These are phyloP conservation scores for Trissonchulus latispiculum DNA, from an alignment of 2,888 invertebrate genomes.

Conservation along the genomic window DNA sequence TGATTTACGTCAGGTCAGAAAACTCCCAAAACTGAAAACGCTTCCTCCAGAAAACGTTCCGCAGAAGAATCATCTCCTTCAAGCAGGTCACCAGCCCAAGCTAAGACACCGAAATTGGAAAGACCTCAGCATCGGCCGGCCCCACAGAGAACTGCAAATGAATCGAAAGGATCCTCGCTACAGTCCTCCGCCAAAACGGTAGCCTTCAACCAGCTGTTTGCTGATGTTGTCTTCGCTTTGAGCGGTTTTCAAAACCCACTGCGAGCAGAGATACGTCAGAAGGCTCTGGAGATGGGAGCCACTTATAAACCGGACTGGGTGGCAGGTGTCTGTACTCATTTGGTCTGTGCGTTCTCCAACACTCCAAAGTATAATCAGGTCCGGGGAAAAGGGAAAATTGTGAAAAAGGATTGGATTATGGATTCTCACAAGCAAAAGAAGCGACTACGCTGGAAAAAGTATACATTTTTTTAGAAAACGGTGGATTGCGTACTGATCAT, in stretches of 20 bases:
- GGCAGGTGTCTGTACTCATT: slow-evolving; percentile 64
- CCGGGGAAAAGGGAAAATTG: slow-evolving; percentile 56
- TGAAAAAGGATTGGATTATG: slow-evolving; percentile 63
- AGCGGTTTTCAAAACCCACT: slow-evolving; percentile 78
- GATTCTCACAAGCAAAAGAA: slow-evolving; percentile 54
- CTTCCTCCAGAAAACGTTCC: too few relatives aligned
- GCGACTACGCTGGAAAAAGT: not conserved
- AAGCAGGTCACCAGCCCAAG: too few relatives aligned
- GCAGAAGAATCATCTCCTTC: too few relatives aligned
- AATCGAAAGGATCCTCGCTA: too few relatives aligned
- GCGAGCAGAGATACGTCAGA: slow-evolving; percentile 58
- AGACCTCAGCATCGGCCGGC: too few relatives aligned
- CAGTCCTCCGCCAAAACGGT: too few relatives aligned
- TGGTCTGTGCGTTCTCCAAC: slow-evolving; percentile 75
- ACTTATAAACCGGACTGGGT: slow-evolving; percentile 65
- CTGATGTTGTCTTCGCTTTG: slow-evolving; percentile 63
- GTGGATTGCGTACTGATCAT: too few relatives aligned
- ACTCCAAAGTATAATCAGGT: slow-evolving; percentile 75
- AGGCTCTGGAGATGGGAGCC: slow-evolving; percentile 67
- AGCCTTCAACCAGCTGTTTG: slow-evolving; percentile 50
- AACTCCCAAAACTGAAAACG: too few relatives aligned
- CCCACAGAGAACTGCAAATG: too few relatives aligned
- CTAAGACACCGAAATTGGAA: too few relatives aligned
- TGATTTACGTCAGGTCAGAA: too few relatives aligned
- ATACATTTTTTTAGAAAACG: too few relatives aligned